A percentile compares a stretch with the other conserved stretches of the same genome.
Conservation (phyloP, 37 sponge, comb jelly and placozoan species). For the Ianthella basta region DNA sequence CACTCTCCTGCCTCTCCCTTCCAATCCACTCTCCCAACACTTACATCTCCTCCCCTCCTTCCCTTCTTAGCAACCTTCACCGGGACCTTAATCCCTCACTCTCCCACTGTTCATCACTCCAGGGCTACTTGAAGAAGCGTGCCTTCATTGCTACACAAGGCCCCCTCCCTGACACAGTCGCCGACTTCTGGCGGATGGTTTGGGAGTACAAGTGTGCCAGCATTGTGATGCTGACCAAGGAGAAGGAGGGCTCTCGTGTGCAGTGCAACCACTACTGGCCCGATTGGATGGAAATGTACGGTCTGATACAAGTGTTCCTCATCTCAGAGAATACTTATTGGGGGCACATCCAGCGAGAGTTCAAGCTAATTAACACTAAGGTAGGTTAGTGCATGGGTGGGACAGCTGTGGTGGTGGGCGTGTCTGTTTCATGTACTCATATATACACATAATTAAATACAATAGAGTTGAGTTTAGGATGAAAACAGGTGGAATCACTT, state of each 20-base stretch:
- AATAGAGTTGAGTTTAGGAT: no score
- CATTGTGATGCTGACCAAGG: conserved; percentile 87
- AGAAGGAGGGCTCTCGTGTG: conserved; percentile 69
- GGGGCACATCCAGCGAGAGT: conserved; percentile 75
- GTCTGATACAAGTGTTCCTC: conserved; percentile 56
- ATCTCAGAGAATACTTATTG: conserved; percentile 45
- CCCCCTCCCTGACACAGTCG: conserved; percentile 85
- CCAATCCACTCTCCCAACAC: no score
- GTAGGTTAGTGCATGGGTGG: no score
- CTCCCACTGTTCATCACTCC: neutral
- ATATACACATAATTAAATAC: no score
- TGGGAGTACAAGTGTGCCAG: conserved; percentile 89
- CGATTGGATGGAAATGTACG: conserved; percentile 55
- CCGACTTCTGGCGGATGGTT: conserved; percentile 93
- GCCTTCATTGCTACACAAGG: conserved; percentile 94
- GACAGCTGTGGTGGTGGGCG: no score
- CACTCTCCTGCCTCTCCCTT: no score
- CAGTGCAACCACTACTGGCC: conserved; percentile 93
- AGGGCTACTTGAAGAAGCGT: conserved; percentile 77
- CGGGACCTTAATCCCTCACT: no score
- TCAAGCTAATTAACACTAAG: conserved; percentile 77
- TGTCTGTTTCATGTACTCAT: no score
- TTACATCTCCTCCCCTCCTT: no score
- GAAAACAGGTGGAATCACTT: no score
- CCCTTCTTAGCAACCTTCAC: no score